phyloP scores from a whole-genome alignment of 2,888 invertebrate genomes.

The Trimorus sp. region DNA sequence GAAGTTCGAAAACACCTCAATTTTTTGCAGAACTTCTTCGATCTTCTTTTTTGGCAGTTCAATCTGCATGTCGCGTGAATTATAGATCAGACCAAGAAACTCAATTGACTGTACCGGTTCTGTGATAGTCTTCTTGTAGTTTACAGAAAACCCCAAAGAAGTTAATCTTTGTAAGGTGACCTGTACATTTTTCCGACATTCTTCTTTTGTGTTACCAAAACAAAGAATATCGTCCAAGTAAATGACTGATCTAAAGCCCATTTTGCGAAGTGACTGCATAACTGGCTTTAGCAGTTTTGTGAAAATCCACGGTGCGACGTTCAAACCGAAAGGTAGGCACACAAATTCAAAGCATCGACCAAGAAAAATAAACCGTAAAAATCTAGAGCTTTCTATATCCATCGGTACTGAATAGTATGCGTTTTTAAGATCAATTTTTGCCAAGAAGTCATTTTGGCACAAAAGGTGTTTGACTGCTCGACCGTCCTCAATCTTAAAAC shows the following conservation, averaged over 20 bases:
- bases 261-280: constrained; percentile 18
- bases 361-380: constrained; percentile 31
- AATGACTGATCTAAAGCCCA: constrained; percentile 26
- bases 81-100: neutral
- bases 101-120: neutral
- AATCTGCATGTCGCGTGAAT: neutral
- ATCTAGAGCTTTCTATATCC: constrained; percentile 13
- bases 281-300: constrained; percentile 45
- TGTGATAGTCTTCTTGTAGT: neutral
- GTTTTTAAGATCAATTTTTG: constrained; percentile 10
- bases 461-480: neutral
- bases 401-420: constrained; percentile 37
- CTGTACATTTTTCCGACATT: constrained; percentile 1
- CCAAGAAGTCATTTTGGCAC: neutral
- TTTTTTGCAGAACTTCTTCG: neutral
- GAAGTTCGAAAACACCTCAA: neutral
- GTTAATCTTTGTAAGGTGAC: neutral
- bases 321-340: constrained; percentile 37
- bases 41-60: constrained; percentile 1
- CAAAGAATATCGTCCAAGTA: constrained; percentile 23
- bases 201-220: constrained; percentile 20
- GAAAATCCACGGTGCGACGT: constrained; percentile 34
- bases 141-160: neutral
- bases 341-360: constrained; percentile 27
- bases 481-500: constrained; percentile 22